Percentiles rank a stretch among this genome's conserved stretches.
Evolutionary conservation across 1,140 invertebrate species (phyloP).

Genomic region (Drosophila murphyi): DNA sequence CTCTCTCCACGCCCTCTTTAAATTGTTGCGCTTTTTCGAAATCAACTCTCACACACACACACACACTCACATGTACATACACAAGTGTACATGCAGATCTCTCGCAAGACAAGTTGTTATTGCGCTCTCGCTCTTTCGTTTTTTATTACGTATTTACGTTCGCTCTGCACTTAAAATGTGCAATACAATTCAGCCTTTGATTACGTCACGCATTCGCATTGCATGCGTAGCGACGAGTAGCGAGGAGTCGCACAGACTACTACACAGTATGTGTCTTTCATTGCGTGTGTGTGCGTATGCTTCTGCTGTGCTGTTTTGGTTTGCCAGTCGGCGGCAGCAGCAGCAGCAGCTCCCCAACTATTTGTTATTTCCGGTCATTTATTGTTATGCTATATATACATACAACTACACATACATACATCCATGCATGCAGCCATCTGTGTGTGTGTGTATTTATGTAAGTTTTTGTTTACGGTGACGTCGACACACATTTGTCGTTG

Average conservation of each 20-base stretch:
- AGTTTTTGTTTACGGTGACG: slow-evolving; percentile 28
- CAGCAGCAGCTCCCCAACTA: slow-evolving; percentile 49
- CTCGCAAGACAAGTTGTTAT: slow-evolving; percentile 36
- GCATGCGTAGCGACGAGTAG: slow-evolving; percentile 17
- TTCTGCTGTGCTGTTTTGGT: neutral
- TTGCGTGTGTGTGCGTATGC: neutral
- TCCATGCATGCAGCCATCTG: neutral
- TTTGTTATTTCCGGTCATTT: slow-evolving; percentile 75
- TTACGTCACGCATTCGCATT: slow-evolving; percentile 48
- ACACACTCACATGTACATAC: slow-evolving; percentile 9
- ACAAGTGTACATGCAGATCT: slow-evolving; percentile 27
- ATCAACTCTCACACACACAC: neutral
- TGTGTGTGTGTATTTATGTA: too few species aligned
- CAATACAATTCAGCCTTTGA: slow-evolving; percentile 24
- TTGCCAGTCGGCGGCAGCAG: neutral
- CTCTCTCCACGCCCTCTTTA: slow-evolving; percentile 13
- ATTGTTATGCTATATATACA: slow-evolving; percentile 36
- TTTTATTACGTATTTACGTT: slow-evolving; percentile 18
- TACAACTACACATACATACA: neutral
- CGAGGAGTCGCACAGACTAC: neutral
- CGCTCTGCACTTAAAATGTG: slow-evolving; percentile 8
- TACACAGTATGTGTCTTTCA: too few species aligned
- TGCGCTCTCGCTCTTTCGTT: slow-evolving; percentile 7
- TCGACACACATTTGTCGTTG: slow-evolving; percentile 7
- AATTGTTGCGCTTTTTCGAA: slow-evolving; percentile 50